Evolutionary conservation across 2,113 vertebrate species (phyloP).

Genomic region (Phyllostomus discolor): DNA sequence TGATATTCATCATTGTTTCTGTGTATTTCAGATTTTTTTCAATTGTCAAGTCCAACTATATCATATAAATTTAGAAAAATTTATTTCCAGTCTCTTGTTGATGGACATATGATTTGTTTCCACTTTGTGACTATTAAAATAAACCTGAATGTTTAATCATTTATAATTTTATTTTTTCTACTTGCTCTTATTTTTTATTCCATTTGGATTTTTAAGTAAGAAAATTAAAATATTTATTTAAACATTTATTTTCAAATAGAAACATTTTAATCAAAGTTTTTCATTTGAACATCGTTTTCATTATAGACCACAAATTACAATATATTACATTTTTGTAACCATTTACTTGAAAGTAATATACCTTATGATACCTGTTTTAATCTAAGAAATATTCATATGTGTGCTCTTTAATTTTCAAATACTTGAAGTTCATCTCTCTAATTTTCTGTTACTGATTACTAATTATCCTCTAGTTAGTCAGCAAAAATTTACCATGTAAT

Average conservation of each 20-base stretch:
- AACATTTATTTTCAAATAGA: neutral
- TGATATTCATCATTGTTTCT: neutral
- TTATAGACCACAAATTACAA: neutral
- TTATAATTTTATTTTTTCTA: neutral
- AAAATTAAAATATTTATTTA: neutral
- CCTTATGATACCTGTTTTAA: neutral
- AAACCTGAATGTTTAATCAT: neutral
- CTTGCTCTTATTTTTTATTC: neutral
- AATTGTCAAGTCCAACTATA: neutral
- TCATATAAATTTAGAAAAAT: neutral
- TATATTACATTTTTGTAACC: neutral
- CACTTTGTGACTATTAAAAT: neutral
- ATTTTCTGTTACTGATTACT: neutral
- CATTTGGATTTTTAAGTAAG: neutral
- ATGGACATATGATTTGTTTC: neutral
- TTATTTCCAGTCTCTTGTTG: neutral
- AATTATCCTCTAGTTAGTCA: neutral
- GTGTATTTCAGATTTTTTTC: neutral
- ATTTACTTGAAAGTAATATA: neutral
- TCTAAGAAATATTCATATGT: neutral
- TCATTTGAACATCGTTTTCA: neutral
- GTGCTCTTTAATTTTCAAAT: neutral
- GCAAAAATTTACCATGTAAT: neutral
- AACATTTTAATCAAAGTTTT: neutral
- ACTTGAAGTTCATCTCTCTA: neutral